phyloP scores from a whole-genome alignment of 2,888 invertebrate species.

The Napeogenes sylphis region DNA sequence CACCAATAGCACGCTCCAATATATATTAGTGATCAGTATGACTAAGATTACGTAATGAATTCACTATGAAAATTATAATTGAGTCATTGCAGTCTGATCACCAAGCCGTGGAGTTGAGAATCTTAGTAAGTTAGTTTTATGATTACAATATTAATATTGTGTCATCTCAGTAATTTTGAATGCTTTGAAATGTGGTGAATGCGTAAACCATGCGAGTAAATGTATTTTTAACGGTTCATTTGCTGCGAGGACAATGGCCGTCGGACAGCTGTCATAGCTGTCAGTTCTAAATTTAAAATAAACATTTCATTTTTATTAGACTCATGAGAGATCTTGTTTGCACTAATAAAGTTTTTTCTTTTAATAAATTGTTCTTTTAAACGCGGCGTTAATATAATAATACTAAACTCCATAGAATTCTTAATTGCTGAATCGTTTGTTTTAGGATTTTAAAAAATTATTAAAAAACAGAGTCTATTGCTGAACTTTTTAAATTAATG shows the following conservation, averaged over 20 bases:
- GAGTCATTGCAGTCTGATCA: too few relatives aligned
- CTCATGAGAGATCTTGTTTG: conserved; percentile 43
- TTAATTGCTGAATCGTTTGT: too few relatives aligned
- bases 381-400: neutral
- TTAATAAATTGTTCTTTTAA: neutral
- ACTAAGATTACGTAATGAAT: too few relatives aligned
- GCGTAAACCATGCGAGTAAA: conserved; percentile 55
- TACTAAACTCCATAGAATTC: too few relatives aligned
- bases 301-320: conserved; percentile 60
- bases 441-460: too few relatives aligned
- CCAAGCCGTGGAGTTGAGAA: too few relatives aligned
- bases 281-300: conserved; percentile 72
- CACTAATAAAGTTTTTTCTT: conserved; percentile 7
- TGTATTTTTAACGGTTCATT: conserved; percentile 70
- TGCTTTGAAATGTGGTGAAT: conserved; percentile 44
- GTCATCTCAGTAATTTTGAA: conserved; percentile 20
- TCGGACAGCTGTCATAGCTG: conserved; percentile 68
- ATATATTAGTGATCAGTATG: conserved; percentile 20
- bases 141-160: too few relatives aligned
- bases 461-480: too few relatives aligned
- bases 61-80: too few relatives aligned
- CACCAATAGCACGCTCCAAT: conserved; percentile 49
- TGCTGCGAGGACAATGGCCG: conserved; percentile 58
- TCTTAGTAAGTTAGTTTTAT: too few relatives aligned
- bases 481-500: too few relatives aligned